Base-by-base conservation (phyloP, 2,113 vertebrate genomes). In the Erythrolamprus reginae region DNA sequence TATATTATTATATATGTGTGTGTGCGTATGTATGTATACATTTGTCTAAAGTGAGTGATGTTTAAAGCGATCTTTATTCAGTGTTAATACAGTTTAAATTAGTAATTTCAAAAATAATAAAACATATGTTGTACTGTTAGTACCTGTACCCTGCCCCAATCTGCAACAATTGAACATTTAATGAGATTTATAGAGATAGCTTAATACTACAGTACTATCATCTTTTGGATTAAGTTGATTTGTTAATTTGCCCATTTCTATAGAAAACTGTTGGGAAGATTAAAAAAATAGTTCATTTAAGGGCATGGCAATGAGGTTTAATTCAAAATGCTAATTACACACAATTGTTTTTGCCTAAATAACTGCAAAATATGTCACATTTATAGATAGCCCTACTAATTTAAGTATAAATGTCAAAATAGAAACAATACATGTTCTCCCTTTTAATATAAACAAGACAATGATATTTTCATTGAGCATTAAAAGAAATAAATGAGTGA, bases 401-500 rank as follows among this genome's bases (percentile, higher is more conserved):
- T n/a, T n/a, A 13, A 82, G 9, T 12, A 56, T 26, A n/a, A 42
- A 77, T 21, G 15, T 70, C 65, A 77, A 91, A 90, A 87, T 53
- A 53, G 33, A 21, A 5, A 50, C 10, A 82, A 58, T 38, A 23
- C 89, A 95, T 96, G 24, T 24, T 28, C 47, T 84, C 47, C 92
- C 93, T 88, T 94, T 95, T 77, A 92, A 95, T 56, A 9, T 17
- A 53, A 53, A 4, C 47, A 85, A 89, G 90, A 82, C 56, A 28
- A 88, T 92, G 52, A 89, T 89, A 86, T 82, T 95, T 93, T 93
- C 92, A 87, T 89, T 88, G 95, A 92, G 87, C 92, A 88, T 96
- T 94, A 96, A 90, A 92, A 93, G 91, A 95, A 94, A 95, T 95
- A 95, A 96, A 95, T 96, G 93, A 89, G 93, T 82, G 91, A 90